Evolutionary conservation across 2,888 invertebrate genomes (phyloP), one percentile per base, ranked within the genome.

Genomic region (Alloscopus bannaensis): DNA sequence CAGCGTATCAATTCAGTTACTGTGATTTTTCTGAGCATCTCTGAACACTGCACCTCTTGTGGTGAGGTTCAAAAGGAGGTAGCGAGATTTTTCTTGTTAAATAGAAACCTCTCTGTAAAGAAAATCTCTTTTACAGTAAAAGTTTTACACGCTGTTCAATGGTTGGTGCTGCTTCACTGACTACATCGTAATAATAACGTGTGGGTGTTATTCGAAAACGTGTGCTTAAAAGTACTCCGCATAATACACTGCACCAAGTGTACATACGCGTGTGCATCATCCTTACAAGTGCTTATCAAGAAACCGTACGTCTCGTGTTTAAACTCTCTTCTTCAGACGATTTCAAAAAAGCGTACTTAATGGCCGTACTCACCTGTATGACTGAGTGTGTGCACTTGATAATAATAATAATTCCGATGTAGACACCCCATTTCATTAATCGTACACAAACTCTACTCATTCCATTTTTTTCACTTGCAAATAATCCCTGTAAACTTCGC

Each of bases 391-490:
- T 24, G 24, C 24, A 47, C 16, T n/a, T 18, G 24, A 52, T 52
- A 52, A 52, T 52, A 52, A 52, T 52, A 52, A 52, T 52, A 24
- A 3, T 11, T 3, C 24, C 2, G 20, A 24, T 6, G 52, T 52
- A 52, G 52, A 52, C 52, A 52, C 52, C 24, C 52, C 24, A 52
- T 52, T 52, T n/a, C n/a, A n/a, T n/a, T n/a, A n/a, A n/a, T n/a
- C n/a, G n/a, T n/a, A n/a, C n/a, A n/a, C n/a, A n/a, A n/a, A n/a
- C n/a, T n/a, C n/a, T n/a, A n/a, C n/a, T n/a, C n/a, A n/a, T n/a
- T n/a, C n/a, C n/a, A n/a, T n/a, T n/a, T n/a, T n/a, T n/a, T n/a
- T n/a, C n/a, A n/a, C n/a, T n/a, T n/a, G n/a, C n/a, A n/a, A n/a
- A n/a, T n/a, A n/a, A n/a, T n/a, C 3, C 11, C 24, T 52, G 52